These are phyloP conservation scores for Eulemur mongoz DNA, from an alignment of 2,797 vertebrate genomes.

Conservation along the genomic window DNA sequence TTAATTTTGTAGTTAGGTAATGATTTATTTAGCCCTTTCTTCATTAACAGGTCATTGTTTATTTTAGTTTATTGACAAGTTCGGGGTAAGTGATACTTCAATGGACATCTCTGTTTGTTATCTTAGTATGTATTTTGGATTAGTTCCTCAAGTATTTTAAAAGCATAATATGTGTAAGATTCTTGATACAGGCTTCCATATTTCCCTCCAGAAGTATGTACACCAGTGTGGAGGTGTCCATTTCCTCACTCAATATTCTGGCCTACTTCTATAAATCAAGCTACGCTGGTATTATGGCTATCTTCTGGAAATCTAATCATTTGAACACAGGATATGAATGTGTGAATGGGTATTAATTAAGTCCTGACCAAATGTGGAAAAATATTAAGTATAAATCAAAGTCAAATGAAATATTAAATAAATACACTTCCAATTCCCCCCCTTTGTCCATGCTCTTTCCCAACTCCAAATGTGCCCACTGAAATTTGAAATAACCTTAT, in stretches of 20 bases:
- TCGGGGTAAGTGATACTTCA: background rate
- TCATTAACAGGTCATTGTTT: background rate
- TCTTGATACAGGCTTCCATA: background rate
- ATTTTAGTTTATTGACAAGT: background rate
- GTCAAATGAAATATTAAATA: background rate
- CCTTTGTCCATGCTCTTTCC: background rate
- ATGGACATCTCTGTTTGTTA: background rate
- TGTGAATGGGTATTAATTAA: background rate
- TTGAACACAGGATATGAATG: background rate
- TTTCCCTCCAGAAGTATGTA: background rate
- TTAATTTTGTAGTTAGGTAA: background rate
- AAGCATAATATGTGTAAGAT: background rate
- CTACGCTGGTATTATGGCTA: background rate
- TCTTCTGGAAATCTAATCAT: background rate
- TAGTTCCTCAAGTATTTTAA: slow-evolving; percentile 8
- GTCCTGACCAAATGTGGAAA: background rate
- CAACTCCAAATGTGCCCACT: background rate
- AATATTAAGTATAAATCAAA: background rate
- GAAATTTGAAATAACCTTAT: background rate
- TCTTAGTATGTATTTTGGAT: background rate
- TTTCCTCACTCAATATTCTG: background rate
- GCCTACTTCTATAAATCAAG: background rate
- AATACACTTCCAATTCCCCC: fast-evolving
- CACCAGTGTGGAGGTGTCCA: fast-evolving
- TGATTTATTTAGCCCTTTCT: background rate